phyloP scores from a whole-genome alignment of 1,140 invertebrate species.

The Drosophila trapezifrons region DNA sequence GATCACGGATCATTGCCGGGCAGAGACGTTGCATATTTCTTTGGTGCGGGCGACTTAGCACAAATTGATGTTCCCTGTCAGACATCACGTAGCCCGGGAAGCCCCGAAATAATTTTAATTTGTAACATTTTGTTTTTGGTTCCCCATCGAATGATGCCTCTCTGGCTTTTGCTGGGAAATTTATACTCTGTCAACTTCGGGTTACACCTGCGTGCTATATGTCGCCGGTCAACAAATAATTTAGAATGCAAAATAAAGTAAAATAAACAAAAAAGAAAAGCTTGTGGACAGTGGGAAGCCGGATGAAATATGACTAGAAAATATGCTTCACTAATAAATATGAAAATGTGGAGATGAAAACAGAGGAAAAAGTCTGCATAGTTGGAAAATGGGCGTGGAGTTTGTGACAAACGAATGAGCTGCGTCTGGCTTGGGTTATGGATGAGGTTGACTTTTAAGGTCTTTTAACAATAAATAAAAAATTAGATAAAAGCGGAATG shows the following conservation, averaged over 20 bases:
- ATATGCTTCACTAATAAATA: slow-evolving; percentile 60
- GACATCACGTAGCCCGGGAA: slow-evolving; percentile 29
- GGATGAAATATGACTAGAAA: slow-evolving; percentile 61
- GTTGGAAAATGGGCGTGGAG: slow-evolving; percentile 14
- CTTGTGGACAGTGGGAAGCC: slow-evolving; percentile 25
- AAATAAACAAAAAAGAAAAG: slow-evolving; percentile 14
- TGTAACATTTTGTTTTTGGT: slow-evolving; percentile 50
- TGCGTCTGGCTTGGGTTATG: slow-evolving; percentile 4
- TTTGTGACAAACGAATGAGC: slow-evolving; percentile 22
- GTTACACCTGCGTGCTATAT: slow-evolving; percentile 56
- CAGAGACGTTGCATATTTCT: slow-evolving; percentile 59
- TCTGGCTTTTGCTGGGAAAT: slow-evolving; percentile 22
- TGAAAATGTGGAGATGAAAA: slow-evolving; percentile 17
- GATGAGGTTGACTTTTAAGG: not conserved
- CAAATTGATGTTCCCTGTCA: slow-evolving; percentile 75
- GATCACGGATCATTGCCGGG: slow-evolving; percentile 53
- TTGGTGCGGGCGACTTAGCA: slow-evolving; percentile 52
- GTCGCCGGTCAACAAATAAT: slow-evolving; percentile 21
- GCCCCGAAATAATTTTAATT: slow-evolving; percentile 49
- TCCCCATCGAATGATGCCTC: slow-evolving; percentile 9
- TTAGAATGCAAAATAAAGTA: slow-evolving; percentile 9
- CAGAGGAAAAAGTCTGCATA: not conserved
- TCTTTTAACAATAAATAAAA: not conserved
- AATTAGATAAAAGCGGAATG: not conserved
- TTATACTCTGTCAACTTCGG: slow-evolving; percentile 49